A percentile compares a stretch with the other conserved stretches of the same genome.
These are phyloP conservation scores for Rostratula benghalensis DNA, from an alignment of 2,113 vertebrate genomes.

Conservation along the genomic window DNA sequence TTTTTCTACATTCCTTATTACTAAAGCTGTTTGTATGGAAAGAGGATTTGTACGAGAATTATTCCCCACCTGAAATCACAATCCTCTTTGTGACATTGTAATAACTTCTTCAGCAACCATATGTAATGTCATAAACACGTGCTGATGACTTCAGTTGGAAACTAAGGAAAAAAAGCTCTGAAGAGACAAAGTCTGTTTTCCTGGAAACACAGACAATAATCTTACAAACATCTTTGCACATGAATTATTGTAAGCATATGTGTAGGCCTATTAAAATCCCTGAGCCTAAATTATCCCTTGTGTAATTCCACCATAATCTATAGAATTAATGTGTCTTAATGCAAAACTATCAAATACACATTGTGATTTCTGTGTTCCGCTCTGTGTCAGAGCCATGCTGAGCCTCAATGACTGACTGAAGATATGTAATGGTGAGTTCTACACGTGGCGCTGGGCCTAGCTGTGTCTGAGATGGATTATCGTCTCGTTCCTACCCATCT, in stretches of 20 bases:
- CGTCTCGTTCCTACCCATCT: not conserved
- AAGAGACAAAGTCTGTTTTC: slow-evolving; percentile 21
- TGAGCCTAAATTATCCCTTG: not conserved
- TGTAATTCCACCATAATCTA: slow-evolving; percentile 32
- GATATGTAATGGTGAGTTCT: not conserved
- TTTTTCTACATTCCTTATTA: slow-evolving; percentile 42
- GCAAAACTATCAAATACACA: not conserved
- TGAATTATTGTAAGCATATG: slow-evolving; percentile 43
- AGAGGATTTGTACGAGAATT: slow-evolving; percentile 53
- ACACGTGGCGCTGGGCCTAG: fast-evolving
- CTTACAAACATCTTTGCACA: not conserved
- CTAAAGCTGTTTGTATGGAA: slow-evolving; percentile 34
- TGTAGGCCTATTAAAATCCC: slow-evolving; percentile 14
- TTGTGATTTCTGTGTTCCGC: not conserved
- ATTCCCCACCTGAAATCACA: slow-evolving; percentile 56
- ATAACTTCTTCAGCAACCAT: slow-evolving; percentile 50
- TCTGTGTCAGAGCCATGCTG: not conserved
- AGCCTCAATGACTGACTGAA: not conserved
- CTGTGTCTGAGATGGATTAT: not conserved
- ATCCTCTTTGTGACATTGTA: slow-evolving; percentile 56
- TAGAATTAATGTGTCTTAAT: not conserved
- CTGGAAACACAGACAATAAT: not conserved
- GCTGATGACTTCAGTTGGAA: slow-evolving; percentile 5
- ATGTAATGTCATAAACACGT: slow-evolving; percentile 36
- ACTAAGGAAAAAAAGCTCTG: not conserved